Conservation (phyloP, 1,140 invertebrate genomes). For the Bombus superbus region DNA sequence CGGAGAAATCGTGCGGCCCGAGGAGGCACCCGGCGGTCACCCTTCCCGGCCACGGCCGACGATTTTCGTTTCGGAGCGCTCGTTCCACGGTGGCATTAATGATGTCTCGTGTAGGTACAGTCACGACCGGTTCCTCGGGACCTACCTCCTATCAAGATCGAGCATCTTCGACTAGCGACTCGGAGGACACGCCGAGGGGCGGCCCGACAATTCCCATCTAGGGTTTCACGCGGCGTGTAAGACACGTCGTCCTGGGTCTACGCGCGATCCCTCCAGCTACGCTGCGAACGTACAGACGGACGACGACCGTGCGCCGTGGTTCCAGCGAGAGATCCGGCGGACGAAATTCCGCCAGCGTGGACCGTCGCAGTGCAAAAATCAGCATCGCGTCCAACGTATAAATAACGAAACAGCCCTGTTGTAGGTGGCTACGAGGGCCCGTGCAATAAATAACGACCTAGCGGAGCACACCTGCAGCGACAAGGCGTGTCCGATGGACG, state of each 20-base stretch:
- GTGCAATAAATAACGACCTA: conserved; percentile 54
- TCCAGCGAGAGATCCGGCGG: not conserved
- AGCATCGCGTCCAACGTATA: conserved; percentile 45
- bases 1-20: conserved; percentile 43
- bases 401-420: conserved; percentile 44
- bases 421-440: conserved; percentile 7
- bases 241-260: conserved; percentile 19
- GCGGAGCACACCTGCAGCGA: conserved; percentile 55
- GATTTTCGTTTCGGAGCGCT: conserved; percentile 57
- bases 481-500: conserved; percentile 51
- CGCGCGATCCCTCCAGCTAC: not conserved
- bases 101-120: conserved; percentile 67
- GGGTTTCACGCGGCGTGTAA: conserved; percentile 43
- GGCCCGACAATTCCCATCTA: conserved; percentile 27
- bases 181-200: conserved; percentile 12
- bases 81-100: conserved; percentile 65
- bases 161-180: conserved; percentile 47
- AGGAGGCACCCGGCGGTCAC: conserved; percentile 17
- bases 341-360: not conserved
- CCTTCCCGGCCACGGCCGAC: conserved; percentile 35
- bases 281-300: not conserved
- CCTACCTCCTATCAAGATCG: conserved; percentile 66
- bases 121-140: conserved; percentile 67
- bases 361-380: conserved; percentile 31
- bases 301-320: not conserved